phyloP scores from a whole-genome alignment of 2,113 vertebrate species.

The Ailurus styani region DNA sequence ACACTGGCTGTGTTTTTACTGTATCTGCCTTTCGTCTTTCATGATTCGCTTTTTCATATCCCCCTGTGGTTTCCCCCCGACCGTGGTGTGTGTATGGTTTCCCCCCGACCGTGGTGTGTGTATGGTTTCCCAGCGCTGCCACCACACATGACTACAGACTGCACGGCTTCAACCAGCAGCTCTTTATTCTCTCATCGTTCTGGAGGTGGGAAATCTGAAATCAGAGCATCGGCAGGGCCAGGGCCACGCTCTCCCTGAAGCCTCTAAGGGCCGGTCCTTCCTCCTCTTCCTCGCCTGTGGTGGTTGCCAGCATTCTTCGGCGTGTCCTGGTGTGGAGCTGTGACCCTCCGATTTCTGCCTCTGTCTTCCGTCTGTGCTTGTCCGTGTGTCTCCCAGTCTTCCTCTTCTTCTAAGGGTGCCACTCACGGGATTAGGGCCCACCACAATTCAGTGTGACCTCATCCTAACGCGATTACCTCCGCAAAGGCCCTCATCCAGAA shows the following conservation, averaged over 20 bases:
- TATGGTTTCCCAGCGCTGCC: neutral
- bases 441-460: neutral
- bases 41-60: neutral
- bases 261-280: neutral
- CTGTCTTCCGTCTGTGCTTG: neutral
- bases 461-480: neutral
- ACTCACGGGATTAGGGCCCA: neutral
- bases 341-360: neutral
- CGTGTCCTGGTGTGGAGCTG: neutral
- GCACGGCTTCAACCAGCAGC: neutral
- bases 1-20: neutral
- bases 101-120: neutral
- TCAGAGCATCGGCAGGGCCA: too few species aligned
- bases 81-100: too few species aligned
- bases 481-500: neutral
- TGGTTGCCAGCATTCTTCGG: neutral
- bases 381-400: neutral
- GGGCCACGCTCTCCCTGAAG: neutral
- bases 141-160: neutral
- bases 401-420: too few species aligned
- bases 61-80: neutral
- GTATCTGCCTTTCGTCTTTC: neutral
- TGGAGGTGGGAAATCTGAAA: neutral
- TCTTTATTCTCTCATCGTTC: neutral
- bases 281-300: neutral